Percentiles rank a stretch among this genome's conserved stretches.
phyloP scores from a whole-genome alignment of 2,888 invertebrate genomes.

The Idaea biselata region DNA sequence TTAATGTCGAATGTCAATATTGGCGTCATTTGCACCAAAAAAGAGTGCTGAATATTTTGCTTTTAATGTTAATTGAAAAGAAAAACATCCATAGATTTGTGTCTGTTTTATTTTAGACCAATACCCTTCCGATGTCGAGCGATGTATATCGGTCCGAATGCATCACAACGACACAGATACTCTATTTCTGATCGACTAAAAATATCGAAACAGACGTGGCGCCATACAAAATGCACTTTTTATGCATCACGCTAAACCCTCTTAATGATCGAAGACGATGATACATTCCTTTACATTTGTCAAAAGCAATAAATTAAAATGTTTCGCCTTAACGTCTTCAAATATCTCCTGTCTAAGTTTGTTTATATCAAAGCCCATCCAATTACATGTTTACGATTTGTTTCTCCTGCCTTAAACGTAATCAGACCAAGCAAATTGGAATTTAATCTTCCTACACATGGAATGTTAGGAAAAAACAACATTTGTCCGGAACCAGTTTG shows the following conservation, averaged over 20 bases:
- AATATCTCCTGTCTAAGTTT: neutral
- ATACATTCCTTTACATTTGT: neutral
- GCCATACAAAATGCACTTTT: slow-evolving; percentile 60
- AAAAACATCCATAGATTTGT: slow-evolving; percentile 14
- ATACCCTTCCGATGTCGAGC: slow-evolving; percentile 31
- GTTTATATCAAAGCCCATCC: neutral
- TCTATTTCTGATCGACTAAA: slow-evolving; percentile 66
- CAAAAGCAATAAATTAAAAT: slow-evolving; percentile 3
- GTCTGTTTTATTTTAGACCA: slow-evolving; percentile 21
- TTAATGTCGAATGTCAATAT: neutral
- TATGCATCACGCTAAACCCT: slow-evolving; percentile 62
- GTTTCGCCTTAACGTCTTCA: neutral
- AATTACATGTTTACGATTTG: neutral
- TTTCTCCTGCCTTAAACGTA: neutral
- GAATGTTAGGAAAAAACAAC: neutral
- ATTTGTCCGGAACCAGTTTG: neutral
- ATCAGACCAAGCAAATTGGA: neutral
- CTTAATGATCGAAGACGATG: slow-evolving; percentile 24
- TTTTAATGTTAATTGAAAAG: neutral
- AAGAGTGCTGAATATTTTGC: neutral
- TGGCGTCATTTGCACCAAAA: neutral
- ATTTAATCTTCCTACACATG: neutral
- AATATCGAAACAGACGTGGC: slow-evolving; percentile 56
- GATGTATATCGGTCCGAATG: slow-evolving; percentile 44
- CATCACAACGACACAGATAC: slow-evolving; percentile 54